phyloP scores from a whole-genome alignment of 2,888 invertebrate species.

The Lepidocyrtoides sp. region DNA sequence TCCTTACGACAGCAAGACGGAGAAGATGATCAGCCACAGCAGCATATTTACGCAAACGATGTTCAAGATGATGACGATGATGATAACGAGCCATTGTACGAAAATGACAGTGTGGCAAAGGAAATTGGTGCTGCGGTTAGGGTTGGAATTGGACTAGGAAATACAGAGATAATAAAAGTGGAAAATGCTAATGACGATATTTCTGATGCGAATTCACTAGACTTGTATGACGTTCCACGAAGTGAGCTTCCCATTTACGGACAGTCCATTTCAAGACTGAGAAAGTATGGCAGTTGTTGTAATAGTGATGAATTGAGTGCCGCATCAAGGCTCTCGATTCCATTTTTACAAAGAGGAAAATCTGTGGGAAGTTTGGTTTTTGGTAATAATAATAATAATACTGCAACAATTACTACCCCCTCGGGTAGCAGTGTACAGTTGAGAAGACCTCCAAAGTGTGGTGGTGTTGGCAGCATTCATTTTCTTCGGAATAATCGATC shows the following conservation, averaged over 20 bases:
- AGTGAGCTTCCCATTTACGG: conserved; percentile 85
- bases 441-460: not conserved
- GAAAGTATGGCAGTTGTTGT: conserved; percentile 72
- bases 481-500: conserved; percentile 51
- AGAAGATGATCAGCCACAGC: not conserved
- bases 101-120: conserved; percentile 44
- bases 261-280: conserved; percentile 70
- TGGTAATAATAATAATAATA: too few species aligned
- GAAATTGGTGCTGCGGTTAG: not conserved
- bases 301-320: not conserved
- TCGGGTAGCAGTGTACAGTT: conserved; percentile 35
- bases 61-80: not conserved
- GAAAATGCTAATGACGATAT: not conserved
- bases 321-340: not conserved
- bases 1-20: not conserved
- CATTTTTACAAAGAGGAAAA: not conserved
- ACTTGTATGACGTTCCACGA: conserved; percentile 89
- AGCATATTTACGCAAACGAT: conserved; percentile 54
- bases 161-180: not conserved
- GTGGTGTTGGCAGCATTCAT: not conserved
- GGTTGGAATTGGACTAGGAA: too few species aligned
- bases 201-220: conserved; percentile 84
- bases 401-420: too few species aligned
- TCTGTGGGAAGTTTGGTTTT: not conserved
- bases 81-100: conserved; percentile 45